These are phyloP conservation scores for Pelmatolapia mariae DNA, from an alignment of 2,113 vertebrate genomes.

Conservation along the genomic window DNA sequence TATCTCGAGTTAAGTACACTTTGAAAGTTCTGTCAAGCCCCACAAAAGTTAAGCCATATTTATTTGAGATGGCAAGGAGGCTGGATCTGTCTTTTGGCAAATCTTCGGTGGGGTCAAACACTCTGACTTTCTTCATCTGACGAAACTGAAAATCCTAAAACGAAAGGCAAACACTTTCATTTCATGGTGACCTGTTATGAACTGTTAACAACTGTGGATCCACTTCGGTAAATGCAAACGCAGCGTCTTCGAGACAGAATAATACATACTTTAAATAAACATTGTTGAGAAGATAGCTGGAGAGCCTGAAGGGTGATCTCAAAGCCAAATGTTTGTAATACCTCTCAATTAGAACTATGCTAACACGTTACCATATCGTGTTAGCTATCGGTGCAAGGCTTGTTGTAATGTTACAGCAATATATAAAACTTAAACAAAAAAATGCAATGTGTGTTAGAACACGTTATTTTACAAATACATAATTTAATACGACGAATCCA, in stretches of 20 bases:
- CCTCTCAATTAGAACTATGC: background rate
- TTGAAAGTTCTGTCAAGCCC: constrained; percentile 78
- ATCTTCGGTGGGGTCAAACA: constrained; percentile 80
- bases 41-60: constrained; percentile 84
- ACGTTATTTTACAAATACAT: background rate
- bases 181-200: background rate
- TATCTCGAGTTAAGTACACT: constrained; percentile 78
- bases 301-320: background rate
- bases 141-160: constrained; percentile 92
- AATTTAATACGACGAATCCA: too few relatives aligned
- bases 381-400: background rate
- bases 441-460: background rate
- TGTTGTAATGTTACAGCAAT: background rate
- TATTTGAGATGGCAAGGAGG: constrained; percentile 87
- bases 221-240: background rate
- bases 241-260: background rate
- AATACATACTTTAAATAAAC: background rate
- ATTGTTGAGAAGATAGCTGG: background rate
- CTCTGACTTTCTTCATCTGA: constrained; percentile 88
- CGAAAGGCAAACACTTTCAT: background rate
- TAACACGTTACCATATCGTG: background rate
- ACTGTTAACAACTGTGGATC: background rate
- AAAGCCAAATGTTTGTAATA: background rate
- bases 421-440: background rate
- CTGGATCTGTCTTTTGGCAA: constrained; percentile 84